A percentile compares a stretch with the other conserved stretches of the same genome.
These are phyloP conservation scores for Plagiodera versicolora DNA, from an alignment of 2,888 invertebrate species.

Conservation along the genomic window DNA sequence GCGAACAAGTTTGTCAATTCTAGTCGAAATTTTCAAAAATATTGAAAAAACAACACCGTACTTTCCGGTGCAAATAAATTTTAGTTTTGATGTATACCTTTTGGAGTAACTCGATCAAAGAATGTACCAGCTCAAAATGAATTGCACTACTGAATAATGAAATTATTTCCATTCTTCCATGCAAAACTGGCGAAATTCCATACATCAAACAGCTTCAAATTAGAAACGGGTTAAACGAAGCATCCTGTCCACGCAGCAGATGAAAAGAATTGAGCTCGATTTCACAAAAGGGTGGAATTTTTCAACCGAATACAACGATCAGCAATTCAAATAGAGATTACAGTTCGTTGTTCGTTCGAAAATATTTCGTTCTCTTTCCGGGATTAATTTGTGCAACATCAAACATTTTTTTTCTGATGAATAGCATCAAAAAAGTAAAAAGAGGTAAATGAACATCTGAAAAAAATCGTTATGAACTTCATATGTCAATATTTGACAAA, in stretches of 20 bases:
- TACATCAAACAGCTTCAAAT: background rate
- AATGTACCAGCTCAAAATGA: background rate
- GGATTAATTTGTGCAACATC: too few relatives aligned
- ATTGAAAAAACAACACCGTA: too few relatives aligned
- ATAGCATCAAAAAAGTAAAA: too few relatives aligned
- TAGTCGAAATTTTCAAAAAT: too few relatives aligned
- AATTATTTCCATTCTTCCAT: background rate
- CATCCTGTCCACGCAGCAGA: conserved; percentile 17
- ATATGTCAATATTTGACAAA: too few relatives aligned
- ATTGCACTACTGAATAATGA: background rate
- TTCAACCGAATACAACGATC: conserved; percentile 55
- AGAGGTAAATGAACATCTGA: too few relatives aligned
- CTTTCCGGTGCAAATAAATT: too few relatives aligned
- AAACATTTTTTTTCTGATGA: too few relatives aligned
- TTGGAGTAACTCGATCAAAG: too few relatives aligned
- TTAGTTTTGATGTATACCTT: too few relatives aligned
- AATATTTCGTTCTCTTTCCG: background rate
- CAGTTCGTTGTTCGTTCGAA: conserved; percentile 18
- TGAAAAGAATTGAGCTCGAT: conserved; percentile 45
- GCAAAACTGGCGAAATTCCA: background rate
- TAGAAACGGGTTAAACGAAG: conserved; percentile 18
- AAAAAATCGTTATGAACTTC: too few relatives aligned
- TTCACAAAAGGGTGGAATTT: conserved; percentile 50
- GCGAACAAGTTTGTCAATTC: too few relatives aligned
- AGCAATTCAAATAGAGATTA: conserved; percentile 54